Evolutionary conservation across 2,888 invertebrate species (phyloP), one percentile per base, ranked within the genome.

Genomic region (Cheilosia vulpina): DNA sequence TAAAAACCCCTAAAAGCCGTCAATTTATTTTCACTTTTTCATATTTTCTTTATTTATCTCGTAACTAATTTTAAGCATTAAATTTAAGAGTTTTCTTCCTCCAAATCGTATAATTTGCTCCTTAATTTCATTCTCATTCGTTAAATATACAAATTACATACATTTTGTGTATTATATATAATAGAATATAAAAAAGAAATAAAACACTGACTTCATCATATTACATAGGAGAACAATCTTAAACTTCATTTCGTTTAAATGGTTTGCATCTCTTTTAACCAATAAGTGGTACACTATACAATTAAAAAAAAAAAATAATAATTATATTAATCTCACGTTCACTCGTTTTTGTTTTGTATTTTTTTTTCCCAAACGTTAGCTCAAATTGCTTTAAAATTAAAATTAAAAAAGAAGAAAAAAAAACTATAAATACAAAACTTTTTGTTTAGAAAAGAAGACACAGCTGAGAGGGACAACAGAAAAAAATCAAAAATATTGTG

Each of bases 121-220:
- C 31, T 47, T 27, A 43, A 17, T 66, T 79, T 47, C 55, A 57
- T 60, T 73, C 45, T 50, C 41, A 69, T 75, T 69, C 34, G 47
- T 17, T 68, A 62, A 62, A 55, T 41, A 68, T 55, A 80, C 53
- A 72, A 62, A 24, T 47, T 47, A 62, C 21, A 21, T 15, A 52
- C 13, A 52, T 52, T 19, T 62, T 43, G 43, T 45, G 47, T 50
- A 50, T 63, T 41, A 53, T 71, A 62, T 38, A 57, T 31, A 31
- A 31, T 31, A 71, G 66, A 65, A 72, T 43, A 53, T 43, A 62
- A n/a, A 62, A 62, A 38, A 38, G 13, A 53, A 57, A 65, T 52
- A 72, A 60, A 73, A 80, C 79, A 73, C 62, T 73, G 75, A 80
- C 80, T 80, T 73, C 31, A 60, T 63, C 55, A 66, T 80, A 66